Conservation (phyloP, 2,797 vertebrate genomes). For the Tinamus major region DNA sequence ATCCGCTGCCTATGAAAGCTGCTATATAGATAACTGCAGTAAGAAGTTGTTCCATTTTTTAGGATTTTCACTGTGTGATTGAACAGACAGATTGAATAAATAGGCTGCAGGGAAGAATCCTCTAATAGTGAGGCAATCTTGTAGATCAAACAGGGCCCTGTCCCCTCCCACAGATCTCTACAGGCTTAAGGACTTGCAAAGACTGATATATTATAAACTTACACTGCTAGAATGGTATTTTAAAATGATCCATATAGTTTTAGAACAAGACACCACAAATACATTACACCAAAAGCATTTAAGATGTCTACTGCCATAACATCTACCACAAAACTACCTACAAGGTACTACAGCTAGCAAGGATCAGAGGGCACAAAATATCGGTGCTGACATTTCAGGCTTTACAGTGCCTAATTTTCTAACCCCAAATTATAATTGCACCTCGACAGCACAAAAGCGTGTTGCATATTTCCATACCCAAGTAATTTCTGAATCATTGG, state of each 20-base stretch:
- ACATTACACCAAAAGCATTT: constrained; percentile 5
- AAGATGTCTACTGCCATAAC: background rate
- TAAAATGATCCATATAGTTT: background rate
- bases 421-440: background rate
- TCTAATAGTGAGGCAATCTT: fast-evolving
- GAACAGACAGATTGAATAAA: background rate
- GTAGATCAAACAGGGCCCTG: background rate
- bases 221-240: background rate
- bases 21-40: background rate
- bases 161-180: background rate
- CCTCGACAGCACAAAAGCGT: background rate
- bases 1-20: background rate
- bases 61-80: background rate
- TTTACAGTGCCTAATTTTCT: background rate
- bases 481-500: background rate
- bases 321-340: constrained; percentile 54
- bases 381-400: background rate
- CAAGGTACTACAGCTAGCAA: constrained; percentile 34
- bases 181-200: background rate
- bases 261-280: constrained; percentile 36
- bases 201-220: background rate
- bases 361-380: constrained; percentile 64
- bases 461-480: background rate
- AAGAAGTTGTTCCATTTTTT: background rate
- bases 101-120: background rate